Conservation (phyloP, 2,113 vertebrate species). For the Ahaetulla prasina region DNA sequence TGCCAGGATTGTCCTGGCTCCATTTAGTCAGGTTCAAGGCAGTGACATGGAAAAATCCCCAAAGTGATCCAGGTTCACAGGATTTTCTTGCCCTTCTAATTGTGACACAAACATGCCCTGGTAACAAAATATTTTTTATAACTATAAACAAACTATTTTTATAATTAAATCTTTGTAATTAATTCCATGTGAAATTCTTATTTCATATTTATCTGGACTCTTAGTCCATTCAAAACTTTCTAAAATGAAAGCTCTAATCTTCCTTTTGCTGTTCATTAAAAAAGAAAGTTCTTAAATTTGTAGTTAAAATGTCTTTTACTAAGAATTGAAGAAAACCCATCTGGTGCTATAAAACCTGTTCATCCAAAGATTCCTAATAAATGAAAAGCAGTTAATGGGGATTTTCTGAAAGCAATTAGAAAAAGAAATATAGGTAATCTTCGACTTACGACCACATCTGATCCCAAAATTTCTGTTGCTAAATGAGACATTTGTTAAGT, state of each 20-base stretch:
- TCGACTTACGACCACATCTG: no score
- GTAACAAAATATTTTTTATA: background rate
- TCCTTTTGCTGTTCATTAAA: background rate
- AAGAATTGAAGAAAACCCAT: background rate
- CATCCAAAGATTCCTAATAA: no score
- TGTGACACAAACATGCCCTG: background rate
- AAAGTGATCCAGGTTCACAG: background rate
- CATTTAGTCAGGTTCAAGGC: background rate
- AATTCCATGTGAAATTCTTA: no score
- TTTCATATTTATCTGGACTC: no score
- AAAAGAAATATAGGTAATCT: no score
- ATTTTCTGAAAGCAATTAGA: no score
- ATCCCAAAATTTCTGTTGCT: no score
- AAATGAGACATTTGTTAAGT: no score
- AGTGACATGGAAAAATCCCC: background rate
- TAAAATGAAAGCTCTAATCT: no score
- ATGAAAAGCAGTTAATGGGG: background rate
- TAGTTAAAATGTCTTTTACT: background rate
- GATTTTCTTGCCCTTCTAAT: background rate
- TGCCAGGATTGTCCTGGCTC: background rate
- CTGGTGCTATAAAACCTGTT: background rate
- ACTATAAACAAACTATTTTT: no score
- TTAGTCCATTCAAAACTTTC: no score
- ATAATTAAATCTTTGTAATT: no score
- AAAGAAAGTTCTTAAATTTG: background rate